Evolutionary conservation across 2,113 vertebrate genomes (phyloP).

Genomic region (Ceyx melanurus): DNA sequence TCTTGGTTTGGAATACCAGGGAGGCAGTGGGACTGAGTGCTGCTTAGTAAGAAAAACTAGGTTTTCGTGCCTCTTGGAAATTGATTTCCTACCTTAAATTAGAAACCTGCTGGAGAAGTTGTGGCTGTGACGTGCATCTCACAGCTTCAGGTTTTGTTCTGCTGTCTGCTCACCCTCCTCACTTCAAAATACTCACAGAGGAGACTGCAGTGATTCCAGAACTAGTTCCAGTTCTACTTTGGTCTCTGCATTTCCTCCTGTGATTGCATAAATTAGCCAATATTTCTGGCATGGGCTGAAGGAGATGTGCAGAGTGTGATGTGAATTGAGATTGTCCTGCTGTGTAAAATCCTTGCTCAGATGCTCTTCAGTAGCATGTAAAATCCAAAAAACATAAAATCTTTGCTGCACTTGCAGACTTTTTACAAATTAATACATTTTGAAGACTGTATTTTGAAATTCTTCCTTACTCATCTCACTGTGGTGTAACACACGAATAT

Average conservation of each 20-base stretch:
- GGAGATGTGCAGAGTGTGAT: not conserved
- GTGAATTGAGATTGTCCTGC: not conserved
- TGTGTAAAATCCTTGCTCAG: not conserved
- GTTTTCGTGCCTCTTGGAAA: not conserved
- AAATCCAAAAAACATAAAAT: not conserved
- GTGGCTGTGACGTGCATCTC: fast-evolving
- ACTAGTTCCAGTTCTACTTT: not conserved
- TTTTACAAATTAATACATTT: not conserved
- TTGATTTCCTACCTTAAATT: not conserved
- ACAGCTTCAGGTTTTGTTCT: not conserved
- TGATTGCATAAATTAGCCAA: not conserved
- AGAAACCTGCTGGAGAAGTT: not conserved
- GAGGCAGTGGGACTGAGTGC: not conserved
- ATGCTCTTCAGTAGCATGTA: not conserved
- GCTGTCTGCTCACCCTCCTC: not conserved
- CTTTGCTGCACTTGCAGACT: not conserved
- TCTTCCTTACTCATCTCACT: not conserved
- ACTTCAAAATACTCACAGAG: not conserved
- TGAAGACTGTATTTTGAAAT: not conserved
- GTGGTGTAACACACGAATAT: not conserved
- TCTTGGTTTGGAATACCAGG: not conserved
- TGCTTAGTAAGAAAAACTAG: not conserved
- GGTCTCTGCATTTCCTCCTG: not conserved
- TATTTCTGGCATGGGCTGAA: not conserved
- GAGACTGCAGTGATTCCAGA: not conserved